A percentile compares a stretch with the other conserved stretches of the same genome.
Conservation (phyloP, 2,113 vertebrate species). For the Ophthalmolycus amberensis region DNA sequence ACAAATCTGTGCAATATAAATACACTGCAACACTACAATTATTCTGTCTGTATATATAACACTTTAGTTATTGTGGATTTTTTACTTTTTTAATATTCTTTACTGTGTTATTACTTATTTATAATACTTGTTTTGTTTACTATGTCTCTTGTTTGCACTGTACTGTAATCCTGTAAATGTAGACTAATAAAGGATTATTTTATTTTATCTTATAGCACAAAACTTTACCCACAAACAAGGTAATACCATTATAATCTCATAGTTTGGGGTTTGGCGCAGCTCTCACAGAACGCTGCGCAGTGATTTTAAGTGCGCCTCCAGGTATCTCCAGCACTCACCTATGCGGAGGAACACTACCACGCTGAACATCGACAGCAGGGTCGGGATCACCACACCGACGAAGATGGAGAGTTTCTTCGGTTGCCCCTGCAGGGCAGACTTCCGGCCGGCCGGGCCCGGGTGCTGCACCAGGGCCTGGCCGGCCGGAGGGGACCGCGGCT, state of each 20-base stretch:
- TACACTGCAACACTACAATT: no score
- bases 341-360: constrained; percentile 91
- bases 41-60: no score
- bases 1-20: no score
- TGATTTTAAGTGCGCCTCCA: neutral
- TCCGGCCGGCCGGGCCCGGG: constrained; percentile 42
- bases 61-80: no score
- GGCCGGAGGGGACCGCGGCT: constrained; percentile 47
- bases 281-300: neutral
- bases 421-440: constrained; percentile 35
- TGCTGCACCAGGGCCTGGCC: constrained; percentile 52
- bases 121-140: no score
- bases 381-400: constrained; percentile 91
- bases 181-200: no score
- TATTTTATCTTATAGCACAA: neutral
- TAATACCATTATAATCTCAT: neutral
- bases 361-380: constrained; percentile 94
- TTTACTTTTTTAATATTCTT: no score
- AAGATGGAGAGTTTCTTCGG: constrained; percentile 88
- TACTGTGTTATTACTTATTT: no score
- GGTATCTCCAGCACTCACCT: constrained; percentile 80
- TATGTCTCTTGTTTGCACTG: no score
- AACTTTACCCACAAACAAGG: neutral
- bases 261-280: neutral
- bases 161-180: no score